A percentile compares a stretch with the other conserved stretches of the same genome.
These are phyloP conservation scores for Pangasius djambal DNA, from an alignment of 2,797 vertebrate genomes.

Conservation along the genomic window DNA sequence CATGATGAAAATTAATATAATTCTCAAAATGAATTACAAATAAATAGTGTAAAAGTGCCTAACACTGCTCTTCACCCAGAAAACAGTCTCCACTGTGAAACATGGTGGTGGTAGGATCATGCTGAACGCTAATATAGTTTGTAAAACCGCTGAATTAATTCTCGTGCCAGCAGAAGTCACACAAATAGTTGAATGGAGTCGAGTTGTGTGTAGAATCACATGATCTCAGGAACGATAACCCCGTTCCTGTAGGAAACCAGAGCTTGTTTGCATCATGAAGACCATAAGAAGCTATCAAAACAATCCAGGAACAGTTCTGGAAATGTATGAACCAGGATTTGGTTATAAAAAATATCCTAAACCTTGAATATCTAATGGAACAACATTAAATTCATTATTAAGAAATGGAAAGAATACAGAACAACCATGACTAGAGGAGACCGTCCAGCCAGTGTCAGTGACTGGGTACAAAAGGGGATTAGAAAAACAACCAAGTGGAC, in stretches of 20 bases:
- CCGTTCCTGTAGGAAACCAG: too few relatives aligned
- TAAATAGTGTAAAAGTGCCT: too few relatives aligned
- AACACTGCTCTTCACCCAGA: too few relatives aligned
- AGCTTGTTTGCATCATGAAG: neutral
- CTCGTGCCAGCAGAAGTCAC: neutral
- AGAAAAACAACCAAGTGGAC: neutral
- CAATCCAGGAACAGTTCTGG: neutral
- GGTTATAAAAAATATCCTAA: neutral
- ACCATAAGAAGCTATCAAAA: neutral
- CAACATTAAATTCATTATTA: too few relatives aligned
- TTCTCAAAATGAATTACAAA: too few relatives aligned
- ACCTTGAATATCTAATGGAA: neutral
- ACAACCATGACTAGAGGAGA: neutral
- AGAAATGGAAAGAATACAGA: neutral
- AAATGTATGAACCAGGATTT: neutral
- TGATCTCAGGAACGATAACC: neutral
- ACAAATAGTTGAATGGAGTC: neutral
- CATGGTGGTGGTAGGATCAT: too few relatives aligned
- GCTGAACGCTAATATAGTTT: too few relatives aligned
- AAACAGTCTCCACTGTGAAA: neutral
- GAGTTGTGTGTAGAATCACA: neutral
- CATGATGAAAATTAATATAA: too few relatives aligned
- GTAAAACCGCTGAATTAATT: neutral
- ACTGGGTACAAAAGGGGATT: neutral
- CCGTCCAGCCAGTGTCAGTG: too few relatives aligned